Base-by-base conservation (phyloP, 1,140 invertebrate genomes). In the Idris sp. region DNA sequence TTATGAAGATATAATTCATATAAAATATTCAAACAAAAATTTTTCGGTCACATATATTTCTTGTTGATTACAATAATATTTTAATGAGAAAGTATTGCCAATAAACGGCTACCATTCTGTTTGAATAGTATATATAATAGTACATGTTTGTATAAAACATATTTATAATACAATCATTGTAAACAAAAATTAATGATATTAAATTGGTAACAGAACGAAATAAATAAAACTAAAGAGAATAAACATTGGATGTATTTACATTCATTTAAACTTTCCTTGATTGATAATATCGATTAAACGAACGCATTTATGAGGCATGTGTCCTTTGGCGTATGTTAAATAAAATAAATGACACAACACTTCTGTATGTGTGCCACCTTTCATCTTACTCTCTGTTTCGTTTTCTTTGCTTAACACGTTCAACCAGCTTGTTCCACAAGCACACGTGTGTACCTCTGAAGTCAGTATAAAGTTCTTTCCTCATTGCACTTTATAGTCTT, bases 391-490 rank as follows among this genome's bases (percentile, higher is more conserved):
- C 35, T 56, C 11, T 56, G 9, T 14, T 48, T 72, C 51, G 58
- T 64, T 64, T 49, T 64, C 58, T 62, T 62, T 35, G 31, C 40
- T 56, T 53, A 54, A 54, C 49, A 56, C 58, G 58, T 51, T 51
- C 51, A 58, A 58, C 58, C 58, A 72, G 41, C 58, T 72, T 64
- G 58, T 49, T 64, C 49, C 49, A 64, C 51, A 64, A 72, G 64
- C 59, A 64, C 68, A 71, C 54, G 56, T 62, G 58, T 71, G 18
- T 22, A 56, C 19, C 25, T 30, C 33, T 36, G 10, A 41, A 72
- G 35, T 43, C 44, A 54, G 43, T 64, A 22, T 22, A 64, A 64
- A 58, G 58, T 62, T 73, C 46, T 58, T 73, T 79, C 58, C 44
- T 49, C 38, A 40, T 46, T 61, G 40, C 48, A 71, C 40, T 56